Evolutionary conservation across 2,797 vertebrate species (phyloP).

Genomic region (Pseudochirops corinnae): DNA sequence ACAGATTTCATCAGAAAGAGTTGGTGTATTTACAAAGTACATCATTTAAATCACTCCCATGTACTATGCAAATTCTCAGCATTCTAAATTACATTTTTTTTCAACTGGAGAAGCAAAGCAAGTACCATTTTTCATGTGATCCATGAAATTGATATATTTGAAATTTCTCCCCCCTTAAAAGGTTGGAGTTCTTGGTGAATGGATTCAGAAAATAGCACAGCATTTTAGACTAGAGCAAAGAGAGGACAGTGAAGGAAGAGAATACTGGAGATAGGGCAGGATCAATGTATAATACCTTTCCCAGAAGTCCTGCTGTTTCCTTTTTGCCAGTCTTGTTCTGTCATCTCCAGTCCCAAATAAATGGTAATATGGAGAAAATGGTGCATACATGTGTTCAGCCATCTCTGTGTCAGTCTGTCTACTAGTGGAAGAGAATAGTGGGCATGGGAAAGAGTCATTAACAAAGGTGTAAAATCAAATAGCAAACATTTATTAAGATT

Average conservation of each 20-base stretch:
- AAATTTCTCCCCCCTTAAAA: not conserved
- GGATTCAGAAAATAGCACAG: conserved; percentile 14
- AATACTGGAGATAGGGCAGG: not conserved
- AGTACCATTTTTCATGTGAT: not conserved
- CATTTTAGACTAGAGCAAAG: not conserved
- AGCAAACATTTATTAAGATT: not conserved
- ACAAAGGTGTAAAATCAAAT: conserved; percentile 14
- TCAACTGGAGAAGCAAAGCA: conserved; percentile 29
- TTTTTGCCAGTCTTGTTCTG: conserved; percentile 14
- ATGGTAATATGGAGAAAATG: not conserved
- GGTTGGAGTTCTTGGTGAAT: not conserved
- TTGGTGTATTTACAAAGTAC: not conserved
- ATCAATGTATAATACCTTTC: not conserved
- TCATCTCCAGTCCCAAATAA: conserved; percentile 13
- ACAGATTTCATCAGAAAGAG: not conserved
- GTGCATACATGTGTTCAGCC: not conserved
- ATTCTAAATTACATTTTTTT: not conserved
- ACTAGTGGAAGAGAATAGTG: not conserved
- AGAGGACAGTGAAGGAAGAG: not conserved
- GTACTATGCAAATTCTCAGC: not conserved
- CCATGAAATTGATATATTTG: not conserved
- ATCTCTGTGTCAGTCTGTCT: not conserved
- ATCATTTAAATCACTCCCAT: conserved; percentile 8
- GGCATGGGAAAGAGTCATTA: not conserved
- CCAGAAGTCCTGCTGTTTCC: not conserved